phyloP scores from a whole-genome alignment of 2,888 invertebrate genomes.

The Camptogramma bilineatum region DNA sequence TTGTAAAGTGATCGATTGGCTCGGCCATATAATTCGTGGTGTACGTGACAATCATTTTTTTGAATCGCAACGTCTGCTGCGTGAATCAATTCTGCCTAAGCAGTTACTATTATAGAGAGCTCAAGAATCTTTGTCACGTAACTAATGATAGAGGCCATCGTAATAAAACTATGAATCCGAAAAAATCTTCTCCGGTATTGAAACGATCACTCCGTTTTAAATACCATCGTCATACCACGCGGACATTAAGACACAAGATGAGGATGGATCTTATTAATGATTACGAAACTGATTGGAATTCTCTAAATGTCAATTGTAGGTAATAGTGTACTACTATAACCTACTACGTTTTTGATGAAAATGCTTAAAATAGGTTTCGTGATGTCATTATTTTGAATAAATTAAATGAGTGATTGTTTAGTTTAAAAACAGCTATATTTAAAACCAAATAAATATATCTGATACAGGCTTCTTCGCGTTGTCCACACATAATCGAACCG shows the following conservation, averaged over 20 bases:
- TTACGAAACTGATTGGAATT: too few relatives aligned
- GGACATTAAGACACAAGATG: background rate
- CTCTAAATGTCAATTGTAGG: too few relatives aligned
- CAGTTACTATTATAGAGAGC: conserved; percentile 65
- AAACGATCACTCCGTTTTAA: conserved; percentile 2
- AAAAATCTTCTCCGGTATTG: conserved; percentile 1
- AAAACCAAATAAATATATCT: conserved; percentile 36
- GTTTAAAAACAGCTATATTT: conserved; percentile 23
- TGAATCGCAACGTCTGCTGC: conserved; percentile 52
- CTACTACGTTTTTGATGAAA: background rate
- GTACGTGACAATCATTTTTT: conserved; percentile 78
- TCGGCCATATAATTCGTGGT: conserved; percentile 77
- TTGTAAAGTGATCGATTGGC: conserved; percentile 65
- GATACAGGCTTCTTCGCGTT: conserved; percentile 48
- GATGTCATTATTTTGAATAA: background rate
- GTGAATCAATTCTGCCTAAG: conserved; percentile 72
- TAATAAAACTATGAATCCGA: conserved; percentile 7
- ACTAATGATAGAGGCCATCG: conserved; percentile 45
- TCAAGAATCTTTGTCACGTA: conserved; percentile 65
- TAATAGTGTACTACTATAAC: background rate
- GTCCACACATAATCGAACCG: conserved; percentile 57
- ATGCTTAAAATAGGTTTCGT: background rate
- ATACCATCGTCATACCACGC: background rate
- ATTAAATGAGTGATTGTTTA: background rate
- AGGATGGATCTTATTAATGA: background rate